Base-by-base conservation (phyloP, 2,888 invertebrate species). In the Cistogaster globosa region DNA sequence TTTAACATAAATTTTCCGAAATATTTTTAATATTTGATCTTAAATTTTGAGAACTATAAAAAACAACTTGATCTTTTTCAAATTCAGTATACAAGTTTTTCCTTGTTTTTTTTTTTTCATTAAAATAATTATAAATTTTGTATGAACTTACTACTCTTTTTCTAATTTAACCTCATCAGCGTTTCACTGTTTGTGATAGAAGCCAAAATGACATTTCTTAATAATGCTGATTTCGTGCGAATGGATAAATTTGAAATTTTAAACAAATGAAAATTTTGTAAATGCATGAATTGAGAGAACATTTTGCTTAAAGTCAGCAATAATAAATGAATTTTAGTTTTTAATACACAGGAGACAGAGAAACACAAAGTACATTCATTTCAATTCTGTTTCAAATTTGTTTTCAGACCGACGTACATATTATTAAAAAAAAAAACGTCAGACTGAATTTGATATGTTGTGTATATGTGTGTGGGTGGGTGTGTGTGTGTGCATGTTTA, bases 321-420 rank as follows among this genome's bases (percentile, higher is more conserved):
- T 55, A 75, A 51, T 20, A 69, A 75, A 75, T 82, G 42, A 76
- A 65, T 76, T 65, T 60, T 18, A 62, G n/a, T 20, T 68, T 58
- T 12, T 18, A 58, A 63, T 63, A 16, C 63, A n/a, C 69, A 51
- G 14, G 51, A 42, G 81, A 81, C 69, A 68, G 62, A 22, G 38
- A 20, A 53, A 78, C 42, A 53, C 5, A 53, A 62, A 18, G 8
- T 5, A 36, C 48, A 32, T 75, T 9, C 45, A 36, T 26, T 45
- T 69, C 3, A 11, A 36, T n/a, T 16, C 42, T 69, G 62, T 67
- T 53, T 42, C 63, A 63, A 38, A 18, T 32, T 32, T 62, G 57
- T n/a, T 32, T 38, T 14, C 36, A n/a, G n/a, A 16, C 36, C 51
- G n/a, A 42, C 38, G 51, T 26, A 26, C 26, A 4, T n/a, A n/a